Base-by-base conservation (phyloP, 2,888 invertebrate species). In the Ectemnius cavifrons region DNA sequence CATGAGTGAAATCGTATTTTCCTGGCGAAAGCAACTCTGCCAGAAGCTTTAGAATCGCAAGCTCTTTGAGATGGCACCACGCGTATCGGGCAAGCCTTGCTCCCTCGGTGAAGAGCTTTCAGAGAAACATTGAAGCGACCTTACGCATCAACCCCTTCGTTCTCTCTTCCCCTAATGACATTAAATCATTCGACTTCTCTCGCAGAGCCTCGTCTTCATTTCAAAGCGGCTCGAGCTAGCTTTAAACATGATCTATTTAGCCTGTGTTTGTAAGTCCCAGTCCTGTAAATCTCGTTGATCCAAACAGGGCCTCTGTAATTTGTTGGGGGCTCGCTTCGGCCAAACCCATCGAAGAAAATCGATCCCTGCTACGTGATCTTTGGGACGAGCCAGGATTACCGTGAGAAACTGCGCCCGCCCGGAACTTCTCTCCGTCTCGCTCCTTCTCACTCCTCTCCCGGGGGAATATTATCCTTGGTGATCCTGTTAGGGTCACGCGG, bases 351-450 rank as follows among this genome's bases (percentile, higher is more conserved):
- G 47, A 61, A 61, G 67, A 67, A 58, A 60, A 73, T 79, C 83
- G 82, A 85, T 85, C 84, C 81, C 45, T 56, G 66, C 77, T 81
- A 83, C 84, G 84, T 84, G 84, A 85, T 85, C 79, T 82, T 75
- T 67, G 73, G 78, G 79, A 84, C 82, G 81, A 77, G 69, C 63
- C 67, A 63, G 83, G 84, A 85, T 84, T 85, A 81, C 71, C 67
- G 63, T 73, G 75, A 83, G 78, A 77, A 76, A 79, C 49, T 58
- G 52, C 11, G 45, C 18, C 56, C 61, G 52, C 23, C 23, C 23
- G 52, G n/a, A 16, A 6, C 52, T 52, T 52, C n/a, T 16, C 37
- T 16, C 16, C 14, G 3, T 23, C 23, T 23, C 23, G 23, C 23
- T 23, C 23, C 23, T 23, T 20, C 20, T 20, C 20, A 20, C 23